A percentile compares a stretch with the other conserved stretches of the same genome.
Evolutionary conservation across 2,797 vertebrate genomes (phyloP).

Genomic region (Nannoperca australis): DNA sequence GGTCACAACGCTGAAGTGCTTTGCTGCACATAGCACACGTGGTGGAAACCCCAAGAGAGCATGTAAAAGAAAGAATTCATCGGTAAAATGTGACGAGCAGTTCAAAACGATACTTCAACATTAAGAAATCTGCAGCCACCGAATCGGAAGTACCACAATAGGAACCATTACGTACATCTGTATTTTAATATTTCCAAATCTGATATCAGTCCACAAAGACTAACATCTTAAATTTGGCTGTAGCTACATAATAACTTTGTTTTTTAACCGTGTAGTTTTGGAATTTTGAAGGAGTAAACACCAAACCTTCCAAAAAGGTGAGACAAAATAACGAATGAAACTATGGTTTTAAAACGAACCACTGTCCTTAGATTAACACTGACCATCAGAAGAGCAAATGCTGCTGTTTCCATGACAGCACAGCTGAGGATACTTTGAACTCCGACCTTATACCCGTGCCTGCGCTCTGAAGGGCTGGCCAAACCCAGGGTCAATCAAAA

Average conservation of each 20-base stretch:
- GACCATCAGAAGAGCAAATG: conserved; percentile 62
- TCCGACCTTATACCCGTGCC: conserved; percentile 74
- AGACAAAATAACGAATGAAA: conserved; percentile 21
- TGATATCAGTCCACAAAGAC: conserved; percentile 1
- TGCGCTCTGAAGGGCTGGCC: conserved; percentile 76
- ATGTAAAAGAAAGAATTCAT: conserved; percentile 5
- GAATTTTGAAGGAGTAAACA: neutral
- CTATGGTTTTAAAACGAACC: conserved; percentile 36
- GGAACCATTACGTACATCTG: neutral
- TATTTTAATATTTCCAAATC: conserved; percentile 9
- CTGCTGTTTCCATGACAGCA: conserved; percentile 79
- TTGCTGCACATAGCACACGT: conserved; percentile 12
- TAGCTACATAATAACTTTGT: neutral
- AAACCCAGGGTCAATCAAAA: conserved; percentile 79
- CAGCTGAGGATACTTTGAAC: conserved; percentile 83
- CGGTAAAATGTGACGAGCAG: neutral
- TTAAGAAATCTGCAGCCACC: neutral
- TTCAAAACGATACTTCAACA: neutral
- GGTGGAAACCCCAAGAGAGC: neutral
- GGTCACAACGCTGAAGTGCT: conserved; percentile 46
- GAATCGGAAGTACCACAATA: neutral
- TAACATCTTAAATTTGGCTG: neutral
- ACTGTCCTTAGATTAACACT: conserved; percentile 55
- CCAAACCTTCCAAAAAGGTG: neutral
- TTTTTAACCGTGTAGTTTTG: neutral